These are phyloP conservation scores for Antedon bifida DNA, from an alignment of 35 echinoderm and acorn worm species.

Conservation along the genomic window DNA sequence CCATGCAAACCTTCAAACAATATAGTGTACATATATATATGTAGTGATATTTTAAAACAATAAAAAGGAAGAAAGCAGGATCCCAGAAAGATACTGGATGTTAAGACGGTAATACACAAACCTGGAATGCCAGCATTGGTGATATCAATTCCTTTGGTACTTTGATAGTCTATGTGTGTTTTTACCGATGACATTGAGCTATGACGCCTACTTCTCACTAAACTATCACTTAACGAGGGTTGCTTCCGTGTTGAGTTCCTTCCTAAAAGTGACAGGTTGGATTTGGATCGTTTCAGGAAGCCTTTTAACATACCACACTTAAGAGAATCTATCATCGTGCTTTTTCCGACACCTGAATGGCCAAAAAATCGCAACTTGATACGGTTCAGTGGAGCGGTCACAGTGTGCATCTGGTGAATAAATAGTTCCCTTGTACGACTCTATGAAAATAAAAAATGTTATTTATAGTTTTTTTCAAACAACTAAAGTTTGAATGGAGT, in stretches of 20 bases:
- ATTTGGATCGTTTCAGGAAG: constrained; percentile 61
- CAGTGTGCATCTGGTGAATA: constrained; percentile 53
- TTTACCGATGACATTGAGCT: constrained; percentile 25
- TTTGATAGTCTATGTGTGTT: constrained; percentile 21
- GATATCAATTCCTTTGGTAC: constrained; percentile 78
- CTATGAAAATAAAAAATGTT: constrained; percentile 20
- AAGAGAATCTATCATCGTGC: constrained; percentile 70
- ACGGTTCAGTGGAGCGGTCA: constrained; percentile 40
- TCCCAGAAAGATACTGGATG: no score
- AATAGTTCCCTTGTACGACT: constrained; percentile 72
- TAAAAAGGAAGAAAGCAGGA: no score
- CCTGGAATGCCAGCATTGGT: constrained; percentile 67
- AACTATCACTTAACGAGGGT: background rate
- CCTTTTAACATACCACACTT: constrained; percentile 91
- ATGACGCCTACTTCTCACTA: background rate
- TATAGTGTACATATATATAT: no score
- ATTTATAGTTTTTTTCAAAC: background rate
- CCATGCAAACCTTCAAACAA: no score
- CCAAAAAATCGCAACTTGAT: constrained; percentile 75
- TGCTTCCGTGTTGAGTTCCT: background rate
- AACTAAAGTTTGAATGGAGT: background rate
- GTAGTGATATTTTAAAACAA: no score
- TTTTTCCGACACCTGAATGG: constrained; percentile 86
- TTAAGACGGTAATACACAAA: constrained; percentile 5
- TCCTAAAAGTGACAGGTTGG: constrained; percentile 57